Evolutionary conservation across 2,888 invertebrate genomes (phyloP), one percentile per base, ranked within the genome.

Genomic region (Caenorhabditis japonica): DNA sequence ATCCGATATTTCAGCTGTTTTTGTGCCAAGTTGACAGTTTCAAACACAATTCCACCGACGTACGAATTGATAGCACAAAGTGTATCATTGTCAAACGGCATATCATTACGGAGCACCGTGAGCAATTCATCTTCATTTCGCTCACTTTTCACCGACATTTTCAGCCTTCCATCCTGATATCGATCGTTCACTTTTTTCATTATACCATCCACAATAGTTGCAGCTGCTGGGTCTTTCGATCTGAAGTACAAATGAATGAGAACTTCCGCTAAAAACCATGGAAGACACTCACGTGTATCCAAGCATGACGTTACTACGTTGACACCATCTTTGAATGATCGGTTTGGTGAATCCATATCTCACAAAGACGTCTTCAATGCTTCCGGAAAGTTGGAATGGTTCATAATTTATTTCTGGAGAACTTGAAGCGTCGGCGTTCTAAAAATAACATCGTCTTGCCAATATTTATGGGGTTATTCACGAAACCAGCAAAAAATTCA

Each of bases 21-120:
- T 3, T 25, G 3, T 8, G 38, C 7, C 13, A 60, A 3, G 15
- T 73, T 49, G 8, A 73, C 15, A 17, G 46, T 44, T 17, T 69
- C 69, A 52, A 76, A 73, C 1, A 69, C 61, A 19, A 76, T 55
- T 30, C 76, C 76, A 19, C 70, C 76, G 12, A 64, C 59, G 38
- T 70, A 76, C 53, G 36, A 34, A 23, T 74, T 74, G 27, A 74
- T 46, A 4, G 47, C 19, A 19, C 74, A 72, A 19, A 19, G 58
- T 4, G 59, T 59, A 0, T 61, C 62, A 38, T 49, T 69, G 8
- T n/a, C 21, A 13, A 41, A 27, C 17, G 59, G 49, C 27, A 70
- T 38, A 27, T 76, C 76, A 27, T 59, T 36, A 33, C 55, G 58
- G 33, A 76, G 41, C 12, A 59, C 53, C 12, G 30, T 38, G 13